Evolutionary conservation across 92 coral and sea anemone species (phyloP), one percentile per base, ranked within the genome.

Genomic region (Zoanthus sociatus): DNA sequence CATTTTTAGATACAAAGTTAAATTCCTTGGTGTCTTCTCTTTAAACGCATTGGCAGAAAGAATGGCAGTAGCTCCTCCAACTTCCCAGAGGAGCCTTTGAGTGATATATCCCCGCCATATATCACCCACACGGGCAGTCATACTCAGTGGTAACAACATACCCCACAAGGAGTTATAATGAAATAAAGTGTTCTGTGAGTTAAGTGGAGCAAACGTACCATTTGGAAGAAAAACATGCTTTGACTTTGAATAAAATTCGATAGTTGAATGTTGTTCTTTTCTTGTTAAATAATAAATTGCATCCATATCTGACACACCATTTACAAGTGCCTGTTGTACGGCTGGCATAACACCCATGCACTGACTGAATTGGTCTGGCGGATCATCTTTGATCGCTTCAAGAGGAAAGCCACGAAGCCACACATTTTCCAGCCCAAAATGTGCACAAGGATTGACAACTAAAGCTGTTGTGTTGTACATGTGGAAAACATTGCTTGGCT

Each of bases 101-200:
- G 85, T 47, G 44, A 81, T 46, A 31, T 81, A 81, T 30, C 85
- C 73, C 44, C 85, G 75, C 85, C 85, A 81, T 46, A 81, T 64
- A 48, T 81, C 85, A 47, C 75, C 85, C 63, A 46, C 85, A 26
- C 63, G 64, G 15, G 44, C n/a, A 0, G 75, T 44, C 53, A 7
- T 81, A 51, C 85, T 81, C 12, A 81, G 61, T 18, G 85, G 85
- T 68, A 81, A 32, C 75, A 81, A 21, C 85, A 81, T n/a, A 44
- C 85, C 85, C 85, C 85, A 81, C 47, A 81, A 7, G 16, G 85
- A 74, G 44, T 26, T 81, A 42, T 81, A 81, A 81, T 81, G 85
- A 47, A 81, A 81, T 6, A 81, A 30, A 18, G 85, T 81, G 45
- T 51, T 81, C 44, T 81, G 74, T 1, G 85, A 81, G 31, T 66